Conservation (phyloP, 2,113 vertebrate species). For the Oceanites oceanicus region DNA sequence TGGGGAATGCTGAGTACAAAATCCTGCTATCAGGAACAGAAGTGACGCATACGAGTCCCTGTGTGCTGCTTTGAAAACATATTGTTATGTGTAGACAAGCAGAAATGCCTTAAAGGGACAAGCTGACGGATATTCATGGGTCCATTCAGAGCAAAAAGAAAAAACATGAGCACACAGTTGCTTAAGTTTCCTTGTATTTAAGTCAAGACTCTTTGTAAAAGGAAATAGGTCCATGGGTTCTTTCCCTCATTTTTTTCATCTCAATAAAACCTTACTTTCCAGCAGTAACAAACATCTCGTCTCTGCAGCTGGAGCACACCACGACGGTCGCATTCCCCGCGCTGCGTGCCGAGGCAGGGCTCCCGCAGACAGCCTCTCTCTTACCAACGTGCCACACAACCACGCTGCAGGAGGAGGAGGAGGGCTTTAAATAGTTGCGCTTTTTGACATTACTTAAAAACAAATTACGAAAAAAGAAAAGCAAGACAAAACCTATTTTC, state of each 20-base stretch:
- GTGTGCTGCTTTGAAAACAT: not conserved
- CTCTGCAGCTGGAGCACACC: conserved; percentile 74
- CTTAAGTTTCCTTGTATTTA: not conserved
- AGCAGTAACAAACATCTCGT: conserved; percentile 84
- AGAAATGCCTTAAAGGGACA: not conserved
- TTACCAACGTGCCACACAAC: conserved; percentile 84
- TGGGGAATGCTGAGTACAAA: not conserved
- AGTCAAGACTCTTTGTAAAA: not conserved
- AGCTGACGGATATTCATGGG: not conserved
- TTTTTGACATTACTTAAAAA: not conserved
- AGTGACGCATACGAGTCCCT: not conserved
- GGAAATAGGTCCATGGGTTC: not conserved
- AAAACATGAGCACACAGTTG: not conserved
- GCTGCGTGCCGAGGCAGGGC: conserved; percentile 74
- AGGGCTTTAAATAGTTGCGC: not conserved
- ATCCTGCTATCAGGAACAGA: not conserved
- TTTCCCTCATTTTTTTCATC: not conserved
- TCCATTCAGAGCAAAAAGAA: not conserved
- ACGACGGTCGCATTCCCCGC: conserved; percentile 73
- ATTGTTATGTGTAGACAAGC: not conserved
- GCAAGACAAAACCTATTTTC: not conserved
- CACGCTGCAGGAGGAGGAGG: conserved; percentile 71
- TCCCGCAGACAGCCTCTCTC: conserved; percentile 84
- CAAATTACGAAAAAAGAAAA: not conserved
- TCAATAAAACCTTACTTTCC: conserved; percentile 78